phyloP scores from a whole-genome alignment of 2,888 invertebrate species.

The Zhuqinia jingwanae region DNA sequence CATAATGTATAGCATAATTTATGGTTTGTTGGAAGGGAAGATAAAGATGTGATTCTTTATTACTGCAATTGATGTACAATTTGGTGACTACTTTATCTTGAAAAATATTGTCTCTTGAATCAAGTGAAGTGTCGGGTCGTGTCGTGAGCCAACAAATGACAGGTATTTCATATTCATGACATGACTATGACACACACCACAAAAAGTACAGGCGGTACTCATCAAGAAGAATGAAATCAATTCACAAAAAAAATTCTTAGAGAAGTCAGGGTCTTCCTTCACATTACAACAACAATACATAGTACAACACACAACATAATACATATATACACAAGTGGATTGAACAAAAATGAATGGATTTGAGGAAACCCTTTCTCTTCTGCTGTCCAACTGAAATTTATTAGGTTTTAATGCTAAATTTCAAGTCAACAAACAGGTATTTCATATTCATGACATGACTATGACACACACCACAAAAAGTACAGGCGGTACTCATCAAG shows the following conservation, averaged over 20 bases:
- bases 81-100: not conserved
- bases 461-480: not conserved
- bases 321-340: not conserved
- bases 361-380: constrained; percentile 34
- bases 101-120: not conserved
- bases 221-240: constrained; percentile 24
- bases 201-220: constrained; percentile 18
- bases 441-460: not conserved
- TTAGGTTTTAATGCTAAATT: constrained; percentile 19
- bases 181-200: not conserved
- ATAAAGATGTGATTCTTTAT: constrained; percentile 13
- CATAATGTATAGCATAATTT: constrained; percentile 33
- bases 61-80: not conserved
- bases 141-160: not conserved
- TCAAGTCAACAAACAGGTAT: not conserved
- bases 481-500: not conserved
- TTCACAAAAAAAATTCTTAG: not conserved
- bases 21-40: constrained; percentile 6
- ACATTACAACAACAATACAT: no score
- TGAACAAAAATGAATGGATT: not conserved
- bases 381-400: constrained; percentile 15
- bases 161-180: not conserved
- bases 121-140: not conserved
- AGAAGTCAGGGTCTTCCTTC: constrained; percentile 3
- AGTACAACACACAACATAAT: no score